Evolutionary conservation across 2,888 invertebrate genomes (phyloP), one percentile per base, ranked within the genome.

Genomic region (Tenthredo amoena): DNA sequence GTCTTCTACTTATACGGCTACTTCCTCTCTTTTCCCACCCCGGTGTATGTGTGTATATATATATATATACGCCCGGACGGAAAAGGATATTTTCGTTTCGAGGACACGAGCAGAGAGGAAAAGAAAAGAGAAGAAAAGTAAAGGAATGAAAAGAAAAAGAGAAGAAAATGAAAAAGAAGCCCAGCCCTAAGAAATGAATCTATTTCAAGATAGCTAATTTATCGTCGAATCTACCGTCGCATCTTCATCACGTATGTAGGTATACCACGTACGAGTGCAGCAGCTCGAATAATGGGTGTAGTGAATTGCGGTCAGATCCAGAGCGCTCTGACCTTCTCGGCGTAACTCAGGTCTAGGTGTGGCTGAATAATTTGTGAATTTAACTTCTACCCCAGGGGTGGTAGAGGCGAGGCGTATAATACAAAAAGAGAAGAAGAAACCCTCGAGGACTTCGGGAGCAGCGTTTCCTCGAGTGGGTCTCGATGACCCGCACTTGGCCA

Each of bases 381-480:
- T 3, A 62, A 81, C 62, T 37, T 26, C 47, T 9, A 50, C 9
- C 1, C 6, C 21, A 12, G 18, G 26, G 10, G 26, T n/a, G 31
- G 10, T 12, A 43, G 6, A 5, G 40, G 18, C 55, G n/a, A 71
- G 18, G 18, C 71, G 37, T 18, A n/a, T 18, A n/a, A 71, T n/a
- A 21, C 12, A 74, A 74, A 74, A 34, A 34, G 18, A 7, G 6
- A 34, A 6, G 34, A 34, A 68, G 18, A 43, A 31, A 31, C 37
- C 71, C 34, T 71, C 18, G n/a, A 31, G 71, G 71, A 37, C 37
- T 37, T 37, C 26, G 77, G 50, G 34, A 55, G 71, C 85, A 84
- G 81, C 81, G 79, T 81, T 81, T 76, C 79, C 47, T 84, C 85
- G 79, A 21, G 71, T 55, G 77, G 55, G 81, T 76, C 68, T 47